A percentile compares a stretch with the other conserved stretches of the same genome.
These are phyloP conservation scores for Eremobia ochroleuca DNA, from an alignment of 2,888 invertebrate genomes.

Conservation along the genomic window DNA sequence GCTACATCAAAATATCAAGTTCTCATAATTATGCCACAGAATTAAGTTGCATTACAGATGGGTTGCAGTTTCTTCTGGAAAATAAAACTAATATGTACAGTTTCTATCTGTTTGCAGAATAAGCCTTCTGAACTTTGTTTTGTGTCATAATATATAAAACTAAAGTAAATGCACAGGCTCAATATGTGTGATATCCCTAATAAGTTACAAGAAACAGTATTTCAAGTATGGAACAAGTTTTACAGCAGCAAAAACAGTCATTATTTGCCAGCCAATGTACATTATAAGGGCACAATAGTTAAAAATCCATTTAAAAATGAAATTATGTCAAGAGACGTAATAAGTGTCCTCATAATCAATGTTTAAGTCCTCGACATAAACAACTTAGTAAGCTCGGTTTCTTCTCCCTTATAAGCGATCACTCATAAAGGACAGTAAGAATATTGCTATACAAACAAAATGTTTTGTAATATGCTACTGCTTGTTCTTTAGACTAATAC, in stretches of 20 bases:
- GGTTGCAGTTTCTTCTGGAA: background rate
- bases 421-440: too few species aligned
- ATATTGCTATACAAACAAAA: background rate
- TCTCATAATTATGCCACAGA: background rate
- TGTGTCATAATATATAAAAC: background rate
- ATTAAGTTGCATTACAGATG: background rate
- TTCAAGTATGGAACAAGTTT: background rate
- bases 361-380: too few species aligned
- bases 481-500: background rate
- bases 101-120: slow-evolving; percentile 1
- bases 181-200: background rate
- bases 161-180: background rate
- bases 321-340: background rate
- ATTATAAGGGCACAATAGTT: background rate
- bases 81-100: background rate
- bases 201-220: background rate
- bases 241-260: background rate
- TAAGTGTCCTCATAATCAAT: background rate
- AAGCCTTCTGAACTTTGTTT: background rate
- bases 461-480: background rate
- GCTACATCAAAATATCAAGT: background rate
- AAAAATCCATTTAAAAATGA: background rate
- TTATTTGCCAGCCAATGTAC: background rate
- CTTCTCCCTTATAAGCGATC: background rate
- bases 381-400: too few species aligned